Evolutionary conservation across 1,140 invertebrate genomes (phyloP), one percentile per base, ranked within the genome.

Genomic region (Brachionus sp.): DNA sequence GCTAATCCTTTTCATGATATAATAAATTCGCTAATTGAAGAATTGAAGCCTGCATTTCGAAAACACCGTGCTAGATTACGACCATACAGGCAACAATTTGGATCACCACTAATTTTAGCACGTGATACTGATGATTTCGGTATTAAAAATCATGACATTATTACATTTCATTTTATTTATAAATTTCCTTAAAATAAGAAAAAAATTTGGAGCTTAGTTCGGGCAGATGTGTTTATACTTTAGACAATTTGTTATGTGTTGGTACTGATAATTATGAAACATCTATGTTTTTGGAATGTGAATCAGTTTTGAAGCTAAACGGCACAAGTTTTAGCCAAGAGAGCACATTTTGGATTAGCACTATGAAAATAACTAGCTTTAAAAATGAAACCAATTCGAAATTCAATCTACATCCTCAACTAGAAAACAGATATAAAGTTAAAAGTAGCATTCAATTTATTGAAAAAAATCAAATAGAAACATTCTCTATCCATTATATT

Each of bases 401-500:
- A 62, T 82, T 44, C 50, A 29, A 35, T 57, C 9, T 57, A 9
- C 50, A 57, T 23, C 5, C 50, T 57, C 50, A 57, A 57, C 3
- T 57, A 57, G 46, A 82, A 10, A 82, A 82, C 64, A 62, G 23
- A 35, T 7, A 82, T 57, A 53, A 82, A 37, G 19, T 19, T 10
- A 53, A 83, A 84, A 35, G 39, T 19, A 64, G 53, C 46, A 37
- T 57, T n/a, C 16, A 62, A 37, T 84, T 70, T 4, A 19, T 39
- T 2, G 83, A 66, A 66, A 25, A 33, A 25, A 73, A 57, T 64
- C n/a, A 19, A 85, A 19, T 23, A 19, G 50, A 57, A 19, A 5
- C 6, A 19, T 57, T 57, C 19, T 57, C 50, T 57, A 5, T 57
- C 1, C 50, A 57, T 9, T 19, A 19, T 7, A 19, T 19, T 19